A percentile compares a stretch with the other conserved stretches of the same genome.
Evolutionary conservation across 2,797 vertebrate genomes (phyloP).

Genomic region (Eutrigla gurnardus): DNA sequence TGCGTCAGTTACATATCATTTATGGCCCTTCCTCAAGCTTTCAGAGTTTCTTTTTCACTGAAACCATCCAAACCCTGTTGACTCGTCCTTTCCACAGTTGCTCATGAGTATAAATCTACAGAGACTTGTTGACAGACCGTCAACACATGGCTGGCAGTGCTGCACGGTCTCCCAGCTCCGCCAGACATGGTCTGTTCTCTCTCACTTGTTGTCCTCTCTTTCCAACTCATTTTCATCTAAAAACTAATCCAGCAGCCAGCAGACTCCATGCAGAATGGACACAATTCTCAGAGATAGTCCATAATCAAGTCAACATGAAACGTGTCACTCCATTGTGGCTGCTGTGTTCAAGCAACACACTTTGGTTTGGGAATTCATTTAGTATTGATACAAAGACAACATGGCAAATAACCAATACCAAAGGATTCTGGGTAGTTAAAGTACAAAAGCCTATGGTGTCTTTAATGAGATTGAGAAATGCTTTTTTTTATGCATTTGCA

Average conservation of each 20-base stretch:
- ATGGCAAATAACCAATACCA: neutral
- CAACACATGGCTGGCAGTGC: slow-evolving; percentile 8
- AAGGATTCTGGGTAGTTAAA: neutral
- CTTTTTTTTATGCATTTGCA: neutral
- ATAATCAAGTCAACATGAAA: slow-evolving; percentile 4
- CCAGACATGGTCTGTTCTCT: slow-evolving; percentile 14
- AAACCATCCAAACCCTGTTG: neutral
- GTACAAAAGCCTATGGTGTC: neutral
- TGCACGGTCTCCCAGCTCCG: neutral
- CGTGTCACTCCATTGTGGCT: neutral
- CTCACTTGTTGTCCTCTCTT: neutral
- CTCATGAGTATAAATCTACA: neutral
- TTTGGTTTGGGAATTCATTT: neutral
- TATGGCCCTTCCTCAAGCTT: neutral
- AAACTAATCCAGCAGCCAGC: slow-evolving; percentile 1
- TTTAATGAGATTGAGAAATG: neutral
- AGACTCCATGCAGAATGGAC: neutral
- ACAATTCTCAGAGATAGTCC: neutral
- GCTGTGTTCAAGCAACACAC: neutral
- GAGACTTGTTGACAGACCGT: slow-evolving; percentile 9
- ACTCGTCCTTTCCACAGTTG: slow-evolving; percentile 2
- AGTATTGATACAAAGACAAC: neutral
- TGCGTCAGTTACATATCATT: neutral
- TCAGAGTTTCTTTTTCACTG: neutral
- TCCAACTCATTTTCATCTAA: neutral